Evolutionary conservation across 2,888 invertebrate species (phyloP), one percentile per base, ranked within the genome.

Genomic region (Charanyca ferruginea): DNA sequence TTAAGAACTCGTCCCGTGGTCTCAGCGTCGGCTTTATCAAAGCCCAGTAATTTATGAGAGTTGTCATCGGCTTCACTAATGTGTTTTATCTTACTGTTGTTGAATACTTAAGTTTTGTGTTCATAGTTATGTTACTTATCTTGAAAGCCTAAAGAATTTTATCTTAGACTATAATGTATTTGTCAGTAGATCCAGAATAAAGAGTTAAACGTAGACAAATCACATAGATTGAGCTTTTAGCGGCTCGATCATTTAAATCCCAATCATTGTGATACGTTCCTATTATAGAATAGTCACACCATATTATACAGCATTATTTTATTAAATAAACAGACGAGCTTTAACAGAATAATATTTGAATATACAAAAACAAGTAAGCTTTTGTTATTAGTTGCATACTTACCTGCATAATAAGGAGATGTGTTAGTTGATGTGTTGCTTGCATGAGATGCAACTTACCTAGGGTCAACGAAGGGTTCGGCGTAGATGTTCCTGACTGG

Each of bases 401-500:
- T 80, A 84, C 84, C 80, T 70, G 45, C 13, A 28, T n/a, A 35
- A 1, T 13, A 6, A 23, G 63, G 42, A 25, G 47, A 63, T 20
- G 38, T 74, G 77, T 81, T 82, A 83, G 68, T 83, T 38, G 69
- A 38, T 61, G 67, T n/a, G 35, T 60, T 53, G 70, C 61, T 66
- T 55, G 68, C 51, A 25, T 55, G 48, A 69, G 73, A 38, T 61
- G 59, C 54, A 66, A 92, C 95, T 95, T 91, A 96, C 96, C 96
- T 95, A 89, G 95, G 96, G 87, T 97, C 96, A 80, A 96, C 96
- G 93, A 96, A 97, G 83, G 97, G 97, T 87, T 97, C 97, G 45
- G 97, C 96, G 85, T 97, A 97, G 91, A 97, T 97, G 90, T 97
- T 96, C 88, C 96, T 93, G 85, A 96, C 96, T 54, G 95, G 96